phyloP scores from a whole-genome alignment of 2,113 vertebrate species.

The Ctenomys sociabilis region DNA sequence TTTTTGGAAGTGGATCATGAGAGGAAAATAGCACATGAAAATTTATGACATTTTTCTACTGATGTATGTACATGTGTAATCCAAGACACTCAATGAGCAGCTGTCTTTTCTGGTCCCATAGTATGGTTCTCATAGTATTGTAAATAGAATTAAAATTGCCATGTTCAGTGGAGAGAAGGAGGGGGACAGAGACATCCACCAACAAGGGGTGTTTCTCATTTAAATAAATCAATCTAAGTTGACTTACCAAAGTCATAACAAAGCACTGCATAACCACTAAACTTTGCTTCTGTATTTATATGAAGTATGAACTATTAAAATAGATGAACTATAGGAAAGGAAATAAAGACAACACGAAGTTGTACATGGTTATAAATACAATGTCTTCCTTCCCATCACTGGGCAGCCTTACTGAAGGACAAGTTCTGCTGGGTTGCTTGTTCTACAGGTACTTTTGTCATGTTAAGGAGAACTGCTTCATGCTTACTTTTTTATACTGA shows the following conservation, averaged over 20 bases:
- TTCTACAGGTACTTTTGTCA: not conserved
- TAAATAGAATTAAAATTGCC: constrained; percentile 2
- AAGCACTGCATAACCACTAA: constrained; percentile 80
- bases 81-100: not conserved
- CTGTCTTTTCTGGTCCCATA: not conserved
- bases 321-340: constrained; percentile 81
- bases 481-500: not conserved
- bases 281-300: constrained; percentile 81
- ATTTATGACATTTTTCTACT: not conserved
- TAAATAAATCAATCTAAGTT: constrained; percentile 83
- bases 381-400: constrained; percentile 64
- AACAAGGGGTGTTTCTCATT: constrained; percentile 66
- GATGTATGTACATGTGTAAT: not conserved
- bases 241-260: constrained; percentile 82
- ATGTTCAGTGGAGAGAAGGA: not conserved
- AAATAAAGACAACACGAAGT: constrained; percentile 78
- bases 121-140: not conserved
- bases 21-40: constrained; percentile 26
- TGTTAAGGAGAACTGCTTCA: not conserved
- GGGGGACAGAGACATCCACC: not conserved
- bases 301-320: constrained; percentile 83
- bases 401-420: not conserved
- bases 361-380: constrained; percentile 72
- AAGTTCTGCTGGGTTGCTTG: not conserved
- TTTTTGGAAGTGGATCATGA: not conserved